A percentile compares a stretch with the other conserved stretches of the same genome.
Conservation (phyloP, 1,140 invertebrate species). For the Ladona fulva region DNA sequence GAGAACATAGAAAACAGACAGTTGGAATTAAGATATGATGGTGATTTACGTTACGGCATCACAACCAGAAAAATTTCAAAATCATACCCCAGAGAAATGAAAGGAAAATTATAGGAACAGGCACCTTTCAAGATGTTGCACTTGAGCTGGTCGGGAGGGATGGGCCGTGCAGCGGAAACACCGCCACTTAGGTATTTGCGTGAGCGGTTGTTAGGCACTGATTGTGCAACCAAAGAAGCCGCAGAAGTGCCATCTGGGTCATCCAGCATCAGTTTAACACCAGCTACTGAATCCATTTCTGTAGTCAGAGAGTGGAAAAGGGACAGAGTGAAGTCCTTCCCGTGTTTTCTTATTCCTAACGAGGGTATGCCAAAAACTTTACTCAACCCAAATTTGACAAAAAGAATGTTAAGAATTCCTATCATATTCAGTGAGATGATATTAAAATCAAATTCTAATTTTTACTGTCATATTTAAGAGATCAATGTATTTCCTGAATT, state of each 20-base stretch:
- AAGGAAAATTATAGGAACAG: background rate
- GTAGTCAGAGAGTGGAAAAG: background rate
- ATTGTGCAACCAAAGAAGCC: background rate
- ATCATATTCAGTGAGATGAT: no score
- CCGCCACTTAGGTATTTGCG: slow-evolving; percentile 17
- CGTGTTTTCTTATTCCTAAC: background rate
- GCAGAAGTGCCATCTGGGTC: background rate
- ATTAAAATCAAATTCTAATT: no score
- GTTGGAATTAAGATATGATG: no score
- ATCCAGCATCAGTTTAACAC: background rate
- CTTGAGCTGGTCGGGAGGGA: slow-evolving; percentile 82
- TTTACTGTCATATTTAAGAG: no score
- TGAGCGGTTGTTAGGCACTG: slow-evolving; percentile 11
- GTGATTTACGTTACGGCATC: no score
- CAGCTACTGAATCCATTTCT: slow-evolving; percentile 2
- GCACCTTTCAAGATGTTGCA: slow-evolving; percentile 88
- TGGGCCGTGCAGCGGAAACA: slow-evolving; percentile 48
- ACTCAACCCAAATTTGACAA: no score
- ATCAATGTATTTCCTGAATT: no score
- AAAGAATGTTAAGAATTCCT: no score
- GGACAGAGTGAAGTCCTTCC: background rate
- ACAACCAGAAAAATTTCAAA: no score
- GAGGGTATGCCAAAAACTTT: no score
- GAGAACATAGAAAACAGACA: no score
- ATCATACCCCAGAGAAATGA: background rate